Percentiles rank a stretch among this genome's conserved stretches.
Evolutionary conservation across 2,113 vertebrate species (phyloP).

Genomic region (Scophthalmus maximus): DNA sequence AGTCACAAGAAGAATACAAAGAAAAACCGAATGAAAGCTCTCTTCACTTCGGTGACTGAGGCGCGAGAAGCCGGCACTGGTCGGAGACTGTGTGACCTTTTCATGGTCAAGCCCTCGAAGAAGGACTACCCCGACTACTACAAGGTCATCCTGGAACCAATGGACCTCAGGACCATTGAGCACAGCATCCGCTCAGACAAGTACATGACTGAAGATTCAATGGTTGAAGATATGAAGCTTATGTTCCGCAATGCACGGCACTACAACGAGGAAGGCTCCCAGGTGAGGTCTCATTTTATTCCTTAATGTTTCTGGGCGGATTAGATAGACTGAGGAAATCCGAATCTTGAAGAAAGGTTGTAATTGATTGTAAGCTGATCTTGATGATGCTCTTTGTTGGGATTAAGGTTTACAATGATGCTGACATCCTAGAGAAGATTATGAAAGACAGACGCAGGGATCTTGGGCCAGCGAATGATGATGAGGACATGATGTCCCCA

Average conservation of each 20-base stretch:
- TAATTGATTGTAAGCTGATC: background rate
- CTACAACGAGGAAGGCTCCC: slow-evolving; percentile 98
- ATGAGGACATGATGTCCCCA: slow-evolving; percentile 95
- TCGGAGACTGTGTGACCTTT: slow-evolving; percentile 94
- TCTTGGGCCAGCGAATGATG: slow-evolving; percentile 91
- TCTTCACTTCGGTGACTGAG: slow-evolving; percentile 91
- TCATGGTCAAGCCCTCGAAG: slow-evolving; percentile 98
- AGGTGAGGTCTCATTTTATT: slow-evolving; percentile 78
- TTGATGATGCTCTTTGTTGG: background rate
- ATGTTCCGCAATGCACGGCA: slow-evolving; percentile 99
- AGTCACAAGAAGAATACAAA: slow-evolving; percentile 96
- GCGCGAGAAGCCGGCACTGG: slow-evolving; percentile 89
- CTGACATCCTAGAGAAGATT: slow-evolving; percentile 94
- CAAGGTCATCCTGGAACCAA: slow-evolving; percentile 97
- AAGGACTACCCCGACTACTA: slow-evolving; percentile 99
- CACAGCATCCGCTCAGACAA: slow-evolving; percentile 96
- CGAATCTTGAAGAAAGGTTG: background rate
- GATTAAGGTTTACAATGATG: slow-evolving; percentile 95
- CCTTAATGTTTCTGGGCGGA: background rate
- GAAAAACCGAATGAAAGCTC: slow-evolving; percentile 94
- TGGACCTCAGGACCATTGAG: slow-evolving; percentile 97
- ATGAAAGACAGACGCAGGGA: slow-evolving; percentile 95
- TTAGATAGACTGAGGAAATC: background rate
- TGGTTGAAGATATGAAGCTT: slow-evolving; percentile 96
- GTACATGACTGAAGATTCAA: slow-evolving; percentile 90